These are phyloP conservation scores for Odontesthes bonariensis DNA, from an alignment of 2,113 vertebrate species.

Conservation along the genomic window DNA sequence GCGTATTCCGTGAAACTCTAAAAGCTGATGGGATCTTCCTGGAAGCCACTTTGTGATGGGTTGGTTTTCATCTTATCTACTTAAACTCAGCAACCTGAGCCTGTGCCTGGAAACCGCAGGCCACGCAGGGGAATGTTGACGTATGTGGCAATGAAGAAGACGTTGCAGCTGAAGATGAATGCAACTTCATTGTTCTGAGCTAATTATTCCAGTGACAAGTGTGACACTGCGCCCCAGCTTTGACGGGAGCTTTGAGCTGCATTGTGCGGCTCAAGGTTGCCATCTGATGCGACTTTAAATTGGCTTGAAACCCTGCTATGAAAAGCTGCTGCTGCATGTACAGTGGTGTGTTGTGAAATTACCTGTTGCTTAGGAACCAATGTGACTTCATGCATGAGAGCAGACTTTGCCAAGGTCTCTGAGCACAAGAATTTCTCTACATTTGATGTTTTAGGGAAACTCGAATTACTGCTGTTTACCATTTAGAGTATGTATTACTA, in stretches of 20 bases:
- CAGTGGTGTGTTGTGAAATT: slow-evolving; percentile 70
- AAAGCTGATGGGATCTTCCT: slow-evolving; percentile 16
- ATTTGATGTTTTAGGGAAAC: not conserved
- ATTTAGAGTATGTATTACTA: not conserved
- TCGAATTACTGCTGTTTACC: not conserved
- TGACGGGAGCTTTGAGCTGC: slow-evolving; percentile 56
- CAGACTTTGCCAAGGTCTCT: slow-evolving; percentile 70
- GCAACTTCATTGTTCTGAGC: slow-evolving; percentile 68
- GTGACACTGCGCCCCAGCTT: slow-evolving; percentile 33
- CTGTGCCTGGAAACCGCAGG: slow-evolving; percentile 55
- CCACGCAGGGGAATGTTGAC: slow-evolving; percentile 68
- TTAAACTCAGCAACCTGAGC: slow-evolving; percentile 49
- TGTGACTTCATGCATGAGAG: slow-evolving; percentile 61
- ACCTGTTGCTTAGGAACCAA: slow-evolving; percentile 86
- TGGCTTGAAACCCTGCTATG: slow-evolving; percentile 67
- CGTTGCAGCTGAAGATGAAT: slow-evolving; percentile 73
- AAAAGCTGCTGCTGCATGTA: slow-evolving; percentile 72
- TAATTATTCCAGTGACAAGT: slow-evolving; percentile 73
- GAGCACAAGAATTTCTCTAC: slow-evolving; percentile 36
- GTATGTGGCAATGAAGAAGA: slow-evolving; percentile 36
- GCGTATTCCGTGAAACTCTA: slow-evolving; percentile 7
- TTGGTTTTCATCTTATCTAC: slow-evolving; percentile 45
- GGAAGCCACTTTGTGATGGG: slow-evolving; percentile 2
- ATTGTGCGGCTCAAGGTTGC: slow-evolving; percentile 76
- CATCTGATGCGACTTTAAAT: slow-evolving; percentile 65